phyloP scores from a whole-genome alignment of 92 coral and sea anemone genomes.

The Epizoanthus illoricatus region DNA sequence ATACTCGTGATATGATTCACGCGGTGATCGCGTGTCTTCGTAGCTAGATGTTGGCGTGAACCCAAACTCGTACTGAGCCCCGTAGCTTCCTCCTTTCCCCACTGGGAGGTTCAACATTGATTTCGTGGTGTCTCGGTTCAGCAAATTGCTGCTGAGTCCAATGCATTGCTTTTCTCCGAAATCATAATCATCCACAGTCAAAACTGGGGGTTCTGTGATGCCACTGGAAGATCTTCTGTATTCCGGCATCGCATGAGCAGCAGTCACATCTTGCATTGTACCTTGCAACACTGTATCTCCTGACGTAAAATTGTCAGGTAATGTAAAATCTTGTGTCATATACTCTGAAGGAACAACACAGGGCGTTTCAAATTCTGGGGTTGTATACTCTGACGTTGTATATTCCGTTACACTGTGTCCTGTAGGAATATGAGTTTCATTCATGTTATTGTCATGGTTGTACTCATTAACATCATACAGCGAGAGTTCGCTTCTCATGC shows the following conservation, averaged over 20 bases:
- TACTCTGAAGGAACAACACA: background rate
- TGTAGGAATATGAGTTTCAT: background rate
- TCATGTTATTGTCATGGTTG: background rate
- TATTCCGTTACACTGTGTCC: background rate
- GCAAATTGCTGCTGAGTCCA: background rate
- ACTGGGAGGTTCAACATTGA: slow-evolving; percentile 18
- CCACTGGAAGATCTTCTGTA: background rate
- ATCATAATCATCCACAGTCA: background rate
- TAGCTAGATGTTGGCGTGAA: slow-evolving; percentile 32
- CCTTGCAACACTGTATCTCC: background rate
- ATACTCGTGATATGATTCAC: slow-evolving; percentile 19
- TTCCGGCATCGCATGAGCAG: background rate
- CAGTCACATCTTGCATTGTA: background rate
- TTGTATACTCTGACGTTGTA: background rate
- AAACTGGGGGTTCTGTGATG: background rate
- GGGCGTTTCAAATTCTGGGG: background rate
- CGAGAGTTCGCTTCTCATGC: background rate
- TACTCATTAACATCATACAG: background rate
- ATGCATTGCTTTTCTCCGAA: background rate
- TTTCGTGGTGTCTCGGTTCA: slow-evolving; percentile 5
- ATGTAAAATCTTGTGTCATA: background rate
- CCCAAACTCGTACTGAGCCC: slow-evolving; percentile 5
- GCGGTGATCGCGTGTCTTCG: slow-evolving; percentile 1
- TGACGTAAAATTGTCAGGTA: background rate
- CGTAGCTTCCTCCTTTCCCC: background rate